These are phyloP conservation scores for Monarcha castaneiventris DNA, from an alignment of 2,113 vertebrate species.

Conservation along the genomic window DNA sequence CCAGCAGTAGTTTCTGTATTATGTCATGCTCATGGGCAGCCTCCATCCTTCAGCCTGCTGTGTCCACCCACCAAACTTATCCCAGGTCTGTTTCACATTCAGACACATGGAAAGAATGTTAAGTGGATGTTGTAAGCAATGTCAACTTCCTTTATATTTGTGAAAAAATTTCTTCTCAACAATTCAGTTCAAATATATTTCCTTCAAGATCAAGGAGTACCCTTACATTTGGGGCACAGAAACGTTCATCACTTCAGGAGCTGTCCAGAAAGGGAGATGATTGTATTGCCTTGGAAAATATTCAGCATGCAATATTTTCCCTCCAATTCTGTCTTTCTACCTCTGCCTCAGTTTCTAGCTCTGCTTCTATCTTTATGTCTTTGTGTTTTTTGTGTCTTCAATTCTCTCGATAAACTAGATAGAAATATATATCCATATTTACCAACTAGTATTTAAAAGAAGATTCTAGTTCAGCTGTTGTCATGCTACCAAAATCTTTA, in stretches of 20 bases:
- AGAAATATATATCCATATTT: background rate
- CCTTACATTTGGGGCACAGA: background rate
- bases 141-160: background rate
- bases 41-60: background rate
- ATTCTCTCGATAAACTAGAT: background rate
- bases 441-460: background rate
- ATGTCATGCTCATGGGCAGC: background rate
- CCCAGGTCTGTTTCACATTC: background rate
- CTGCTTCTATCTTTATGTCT: background rate
- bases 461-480: background rate
- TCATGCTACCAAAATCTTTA: background rate
- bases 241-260: background rate
- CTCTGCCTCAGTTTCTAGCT: background rate
- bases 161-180: background rate
- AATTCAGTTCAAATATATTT: background rate
- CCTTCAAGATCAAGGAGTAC: background rate
- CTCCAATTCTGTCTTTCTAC: background rate
- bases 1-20: background rate
- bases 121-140: background rate
- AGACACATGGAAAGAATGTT: background rate
- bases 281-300: background rate
- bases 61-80: background rate
- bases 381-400: background rate
- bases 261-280: background rate
- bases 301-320: background rate